These are phyloP conservation scores for Cariama cristata DNA, from an alignment of 2,113 vertebrate genomes.

Conservation along the genomic window DNA sequence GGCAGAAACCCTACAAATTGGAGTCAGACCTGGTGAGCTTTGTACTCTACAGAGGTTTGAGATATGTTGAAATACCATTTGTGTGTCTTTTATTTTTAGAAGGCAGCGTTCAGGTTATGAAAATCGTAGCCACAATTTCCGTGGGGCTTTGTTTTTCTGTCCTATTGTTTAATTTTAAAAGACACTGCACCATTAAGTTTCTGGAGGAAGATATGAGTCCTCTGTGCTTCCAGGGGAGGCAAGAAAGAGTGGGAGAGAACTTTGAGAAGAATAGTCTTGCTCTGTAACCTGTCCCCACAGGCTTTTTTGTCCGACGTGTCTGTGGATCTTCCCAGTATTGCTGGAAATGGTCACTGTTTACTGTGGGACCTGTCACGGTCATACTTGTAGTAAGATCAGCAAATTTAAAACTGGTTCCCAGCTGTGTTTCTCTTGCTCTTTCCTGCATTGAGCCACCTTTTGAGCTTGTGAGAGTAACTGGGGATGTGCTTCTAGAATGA, in stretches of 20 bases:
- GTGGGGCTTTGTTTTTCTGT: background rate
- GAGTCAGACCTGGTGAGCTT: background rate
- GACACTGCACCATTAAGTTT: background rate
- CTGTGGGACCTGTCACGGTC: background rate
- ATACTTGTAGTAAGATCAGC: background rate
- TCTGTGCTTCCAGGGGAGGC: background rate
- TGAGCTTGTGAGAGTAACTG: background rate
- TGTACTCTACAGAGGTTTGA: background rate
- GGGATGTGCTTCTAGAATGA: background rate
- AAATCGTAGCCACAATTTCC: background rate
- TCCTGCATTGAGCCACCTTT: background rate
- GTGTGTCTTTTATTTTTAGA: slow-evolving; percentile 32
- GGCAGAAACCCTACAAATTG: background rate
- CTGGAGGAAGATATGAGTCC: background rate
- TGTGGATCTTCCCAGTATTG: background rate
- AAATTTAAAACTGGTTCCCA: background rate
- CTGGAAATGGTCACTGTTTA: background rate
- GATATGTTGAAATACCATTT: background rate
- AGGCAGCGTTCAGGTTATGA: background rate
- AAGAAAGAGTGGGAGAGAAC: background rate
- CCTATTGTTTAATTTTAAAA: background rate
- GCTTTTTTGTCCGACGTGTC: background rate
- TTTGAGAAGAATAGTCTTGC: background rate
- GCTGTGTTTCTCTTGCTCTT: background rate
- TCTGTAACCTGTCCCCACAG: background rate